Conservation (phyloP, 2,113 vertebrate genomes). For the Dascyllus trimaculatus region DNA sequence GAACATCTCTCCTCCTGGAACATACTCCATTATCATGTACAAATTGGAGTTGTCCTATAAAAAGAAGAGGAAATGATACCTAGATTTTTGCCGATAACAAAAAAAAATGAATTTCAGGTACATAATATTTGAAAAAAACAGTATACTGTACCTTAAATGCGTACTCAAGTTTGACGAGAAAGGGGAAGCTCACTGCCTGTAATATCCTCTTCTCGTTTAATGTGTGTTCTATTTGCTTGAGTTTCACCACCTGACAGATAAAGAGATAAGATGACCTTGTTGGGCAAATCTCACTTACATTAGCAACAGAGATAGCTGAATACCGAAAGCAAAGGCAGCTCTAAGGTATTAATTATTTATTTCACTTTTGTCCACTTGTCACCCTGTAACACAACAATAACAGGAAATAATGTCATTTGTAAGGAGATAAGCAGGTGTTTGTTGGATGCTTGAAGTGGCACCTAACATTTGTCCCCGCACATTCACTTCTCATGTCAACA, state of each 20-base stretch:
- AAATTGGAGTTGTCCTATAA: slow-evolving; percentile 98
- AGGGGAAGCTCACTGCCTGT: slow-evolving; percentile 98
- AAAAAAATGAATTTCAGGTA: neutral
- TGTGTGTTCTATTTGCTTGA: slow-evolving; percentile 99
- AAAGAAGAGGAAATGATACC: slow-evolving; percentile 2
- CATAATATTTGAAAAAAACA: neutral
- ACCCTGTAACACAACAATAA: slow-evolving; percentile 10
- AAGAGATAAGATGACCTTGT: slow-evolving; percentile 49
- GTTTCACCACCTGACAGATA: slow-evolving; percentile 93
- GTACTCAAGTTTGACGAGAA: slow-evolving; percentile 98
- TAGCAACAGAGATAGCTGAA: slow-evolving; percentile 12
- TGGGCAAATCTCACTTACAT: slow-evolving; percentile 7
- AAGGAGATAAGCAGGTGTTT: slow-evolving; percentile 17
- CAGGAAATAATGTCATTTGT: neutral
- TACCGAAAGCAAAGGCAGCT: slow-evolving; percentile 15
- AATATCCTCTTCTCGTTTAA: slow-evolving; percentile 99
- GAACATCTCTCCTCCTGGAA: slow-evolving; percentile 99
- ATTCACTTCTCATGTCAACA: slow-evolving; percentile 4
- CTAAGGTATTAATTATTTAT: slow-evolving; percentile 9
- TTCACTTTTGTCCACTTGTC: slow-evolving; percentile 16
- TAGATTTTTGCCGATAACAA: neutral
- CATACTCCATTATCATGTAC: slow-evolving; percentile 99
- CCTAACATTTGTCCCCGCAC: neutral
- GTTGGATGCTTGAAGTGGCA: neutral
- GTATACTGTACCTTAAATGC: slow-evolving; percentile 92